phyloP scores from a whole-genome alignment of 2,888 invertebrate genomes.

The Dasysyrphus albostriatus region DNA sequence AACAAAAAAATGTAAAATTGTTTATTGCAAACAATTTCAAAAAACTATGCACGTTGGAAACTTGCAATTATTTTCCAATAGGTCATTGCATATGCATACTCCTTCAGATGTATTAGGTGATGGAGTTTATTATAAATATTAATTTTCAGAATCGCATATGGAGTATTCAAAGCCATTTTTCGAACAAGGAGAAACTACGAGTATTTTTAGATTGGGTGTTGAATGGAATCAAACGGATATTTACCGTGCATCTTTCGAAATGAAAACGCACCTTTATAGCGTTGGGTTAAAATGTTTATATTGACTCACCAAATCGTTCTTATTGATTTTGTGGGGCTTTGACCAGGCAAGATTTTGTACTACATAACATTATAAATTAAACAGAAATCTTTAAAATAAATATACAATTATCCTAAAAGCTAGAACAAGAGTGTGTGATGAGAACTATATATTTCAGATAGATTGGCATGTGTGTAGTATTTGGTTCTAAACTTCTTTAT shows the following conservation, averaged over 20 bases:
- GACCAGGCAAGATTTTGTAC: conserved; percentile 46
- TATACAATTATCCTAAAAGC: too few species aligned
- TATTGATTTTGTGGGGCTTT: conserved; percentile 29
- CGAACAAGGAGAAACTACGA: conserved; percentile 30
- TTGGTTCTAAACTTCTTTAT: too few species aligned
- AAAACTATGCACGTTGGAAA: conserved; percentile 25
- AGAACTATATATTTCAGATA: too few species aligned
- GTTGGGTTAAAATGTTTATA: conserved; percentile 41
- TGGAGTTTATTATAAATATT: too few species aligned
- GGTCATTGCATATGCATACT: neutral
- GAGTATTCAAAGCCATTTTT: too few species aligned
- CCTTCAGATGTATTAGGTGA: neutral
- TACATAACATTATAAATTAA: conserved; percentile 17
- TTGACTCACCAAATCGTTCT: conserved; percentile 43
- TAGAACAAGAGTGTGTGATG: too few species aligned
- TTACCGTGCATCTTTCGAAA: conserved; percentile 24
- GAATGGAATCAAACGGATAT: conserved; percentile 32
- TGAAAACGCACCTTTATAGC: conserved; percentile 31
- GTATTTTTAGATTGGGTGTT: conserved; percentile 42
- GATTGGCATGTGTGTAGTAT: too few species aligned
- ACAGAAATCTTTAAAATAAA: neutral
- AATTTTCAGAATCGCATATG: conserved; percentile 28
- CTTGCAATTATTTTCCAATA: conserved; percentile 29
- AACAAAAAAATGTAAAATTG: neutral
- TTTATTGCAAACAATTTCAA: conserved; percentile 52